Conservation (phyloP, 1,140 invertebrate species). For the Coenobita brevimanus region DNA sequence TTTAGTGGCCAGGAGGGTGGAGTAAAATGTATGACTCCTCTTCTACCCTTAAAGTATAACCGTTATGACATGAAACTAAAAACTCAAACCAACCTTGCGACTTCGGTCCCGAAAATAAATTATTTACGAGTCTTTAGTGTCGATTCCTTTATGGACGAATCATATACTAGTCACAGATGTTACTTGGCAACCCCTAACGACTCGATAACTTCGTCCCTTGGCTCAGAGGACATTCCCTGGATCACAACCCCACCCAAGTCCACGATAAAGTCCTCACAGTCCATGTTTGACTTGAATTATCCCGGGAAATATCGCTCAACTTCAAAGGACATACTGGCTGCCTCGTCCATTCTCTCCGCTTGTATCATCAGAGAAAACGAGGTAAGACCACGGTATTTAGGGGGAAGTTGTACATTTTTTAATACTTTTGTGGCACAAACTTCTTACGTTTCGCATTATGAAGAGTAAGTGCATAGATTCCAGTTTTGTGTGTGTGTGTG, state of each 20-base stretch:
- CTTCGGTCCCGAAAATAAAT: background rate
- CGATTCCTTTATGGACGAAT: conserved; percentile 23
- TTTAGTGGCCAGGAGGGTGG: too few species aligned
- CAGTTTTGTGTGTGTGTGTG: too few species aligned
- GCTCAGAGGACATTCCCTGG: conserved; percentile 28
- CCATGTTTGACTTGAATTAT: background rate
- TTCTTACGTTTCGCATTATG: too few species aligned
- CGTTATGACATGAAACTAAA: too few species aligned
- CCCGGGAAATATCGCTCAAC: background rate
- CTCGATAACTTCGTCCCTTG: background rate
- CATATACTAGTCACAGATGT: conserved; percentile 43
- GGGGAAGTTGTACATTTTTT: too few species aligned
- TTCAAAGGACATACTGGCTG: background rate
- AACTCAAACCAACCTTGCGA: background rate
- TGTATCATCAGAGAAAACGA: conserved; percentile 14
- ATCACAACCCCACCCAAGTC: conserved; percentile 24
- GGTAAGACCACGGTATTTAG: too few species aligned
- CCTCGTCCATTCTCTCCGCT: background rate
- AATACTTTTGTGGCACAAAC: too few species aligned
- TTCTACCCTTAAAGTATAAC: too few species aligned
- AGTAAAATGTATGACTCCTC: background rate
- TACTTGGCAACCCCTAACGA: conserved; percentile 5
- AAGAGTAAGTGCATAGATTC: too few species aligned
- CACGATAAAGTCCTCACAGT: background rate
- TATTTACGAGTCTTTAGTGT: background rate